These are phyloP conservation scores for Antheraea pernyi DNA, from an alignment of 1,140 invertebrate species.

Conservation along the genomic window DNA sequence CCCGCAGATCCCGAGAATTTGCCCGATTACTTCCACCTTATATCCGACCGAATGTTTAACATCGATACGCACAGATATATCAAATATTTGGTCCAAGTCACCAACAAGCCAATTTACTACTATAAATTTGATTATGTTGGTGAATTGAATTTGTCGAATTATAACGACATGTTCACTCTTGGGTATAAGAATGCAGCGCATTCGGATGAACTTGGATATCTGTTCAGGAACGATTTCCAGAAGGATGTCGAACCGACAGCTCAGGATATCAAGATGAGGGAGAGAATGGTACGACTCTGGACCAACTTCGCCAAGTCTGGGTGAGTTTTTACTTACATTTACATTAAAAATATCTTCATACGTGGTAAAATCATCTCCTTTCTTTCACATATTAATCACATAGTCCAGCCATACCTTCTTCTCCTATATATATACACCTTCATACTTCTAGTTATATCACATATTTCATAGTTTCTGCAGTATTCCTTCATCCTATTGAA, in stretches of 20 bases:
- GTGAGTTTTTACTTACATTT: constrained; percentile 50
- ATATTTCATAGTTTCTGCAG: no score
- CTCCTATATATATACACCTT: no score
- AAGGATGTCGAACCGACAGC: constrained; percentile 46
- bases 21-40: constrained; percentile 50
- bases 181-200: constrained; percentile 50
- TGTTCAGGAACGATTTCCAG: constrained; percentile 58
- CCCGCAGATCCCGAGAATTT: constrained; percentile 37
- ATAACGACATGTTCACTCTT: constrained; percentile 32
- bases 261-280: constrained; percentile 56
- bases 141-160: constrained; percentile 48
- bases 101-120: constrained; percentile 67
- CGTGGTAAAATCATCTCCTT: no score
- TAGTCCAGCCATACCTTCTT: no score
- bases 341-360: no score
- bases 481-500: no score
- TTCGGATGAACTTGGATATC: constrained; percentile 67
- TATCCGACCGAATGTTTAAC: constrained; percentile 59
- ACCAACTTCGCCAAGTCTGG: constrained; percentile 79
- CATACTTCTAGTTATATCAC: no score
- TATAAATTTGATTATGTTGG: constrained; percentile 74
- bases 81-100: constrained; percentile 49
- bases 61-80: constrained; percentile 57
- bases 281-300: constrained; percentile 75
- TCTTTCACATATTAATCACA: no score